Percentiles rank a stretch among this genome's conserved stretches.
Evolutionary conservation across 2,888 invertebrate genomes (phyloP).

Genomic region (Ectropis crepuscularia): DNA sequence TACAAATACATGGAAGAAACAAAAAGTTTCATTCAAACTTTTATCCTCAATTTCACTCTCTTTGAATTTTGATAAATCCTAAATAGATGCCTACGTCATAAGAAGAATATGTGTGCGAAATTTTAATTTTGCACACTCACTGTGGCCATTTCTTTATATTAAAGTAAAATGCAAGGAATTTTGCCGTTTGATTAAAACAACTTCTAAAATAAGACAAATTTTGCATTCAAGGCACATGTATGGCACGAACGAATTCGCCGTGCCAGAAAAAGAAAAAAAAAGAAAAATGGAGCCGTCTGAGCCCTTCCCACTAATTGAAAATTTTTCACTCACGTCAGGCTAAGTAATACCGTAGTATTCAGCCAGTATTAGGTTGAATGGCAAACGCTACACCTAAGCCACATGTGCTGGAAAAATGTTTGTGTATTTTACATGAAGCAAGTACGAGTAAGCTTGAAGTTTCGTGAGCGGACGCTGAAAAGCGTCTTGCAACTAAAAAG

Average conservation of each 20-base stretch:
- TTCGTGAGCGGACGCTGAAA: not conserved
- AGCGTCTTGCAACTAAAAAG: too few species aligned
- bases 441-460: not conserved
- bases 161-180: too few species aligned
- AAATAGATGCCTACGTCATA: too few species aligned
- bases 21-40: too few species aligned
- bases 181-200: too few species aligned
- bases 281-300: conserved; percentile 3
- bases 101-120: too few species aligned
- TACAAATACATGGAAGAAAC: too few species aligned
- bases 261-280: conserved; percentile 17
- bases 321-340: conserved; percentile 43
- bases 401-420: conserved; percentile 15
- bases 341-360: conserved; percentile 23
- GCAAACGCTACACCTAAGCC: conserved; percentile 22
- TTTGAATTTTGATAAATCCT: too few species aligned
- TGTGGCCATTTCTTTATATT: too few species aligned
- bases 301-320: conserved; percentile 50
- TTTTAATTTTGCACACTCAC: too few species aligned
- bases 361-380: conserved; percentile 25
- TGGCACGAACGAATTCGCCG: conserved; percentile 12
- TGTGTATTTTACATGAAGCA: conserved; percentile 5
- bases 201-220: not conserved
- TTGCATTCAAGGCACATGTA: conserved; percentile 17
- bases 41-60: too few species aligned